Conservation (phyloP, 2,888 invertebrate genomes). For the Brenthis hecate region DNA sequence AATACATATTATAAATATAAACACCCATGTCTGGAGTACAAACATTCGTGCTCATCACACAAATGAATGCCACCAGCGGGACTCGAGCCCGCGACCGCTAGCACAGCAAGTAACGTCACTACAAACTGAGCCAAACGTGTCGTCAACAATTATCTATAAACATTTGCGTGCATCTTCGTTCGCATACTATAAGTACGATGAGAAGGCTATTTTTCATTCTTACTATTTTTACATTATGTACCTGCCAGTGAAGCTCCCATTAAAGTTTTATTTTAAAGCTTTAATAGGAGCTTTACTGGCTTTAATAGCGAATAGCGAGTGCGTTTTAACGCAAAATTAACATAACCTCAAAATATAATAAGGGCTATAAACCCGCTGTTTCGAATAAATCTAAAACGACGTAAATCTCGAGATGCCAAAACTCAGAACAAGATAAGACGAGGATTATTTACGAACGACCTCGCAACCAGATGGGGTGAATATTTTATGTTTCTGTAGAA, state of each 20-base stretch:
- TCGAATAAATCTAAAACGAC: constrained; percentile 17
- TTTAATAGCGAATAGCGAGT: background rate
- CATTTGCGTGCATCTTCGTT: background rate
- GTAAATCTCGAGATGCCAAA: constrained; percentile 23
- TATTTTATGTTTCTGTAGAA: constrained; percentile 22
- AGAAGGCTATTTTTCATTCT: too few relatives aligned
- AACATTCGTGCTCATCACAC: too few relatives aligned
- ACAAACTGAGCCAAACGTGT: too few relatives aligned
- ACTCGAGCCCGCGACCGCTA: too few relatives aligned
- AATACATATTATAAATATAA: too few relatives aligned
- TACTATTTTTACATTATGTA: too few relatives aligned
- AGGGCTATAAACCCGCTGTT: constrained; percentile 7
- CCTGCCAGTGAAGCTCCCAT: background rate
- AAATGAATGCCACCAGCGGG: too few relatives aligned
- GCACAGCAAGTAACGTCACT: too few relatives aligned
- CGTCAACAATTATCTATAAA: too few relatives aligned
- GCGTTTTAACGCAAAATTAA: background rate
- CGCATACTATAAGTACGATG: too few relatives aligned
- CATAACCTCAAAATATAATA: constrained; percentile 3
- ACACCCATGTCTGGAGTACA: too few relatives aligned
- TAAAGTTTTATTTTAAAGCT: background rate
- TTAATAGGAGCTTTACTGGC: too few relatives aligned
- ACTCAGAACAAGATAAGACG: constrained; percentile 25
- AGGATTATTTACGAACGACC: constrained; percentile 26
- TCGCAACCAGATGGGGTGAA: constrained; percentile 28